Conservation (phyloP, 37 sponge, comb jelly and placozoan genomes). For the Theonella swinhoei region DNA sequence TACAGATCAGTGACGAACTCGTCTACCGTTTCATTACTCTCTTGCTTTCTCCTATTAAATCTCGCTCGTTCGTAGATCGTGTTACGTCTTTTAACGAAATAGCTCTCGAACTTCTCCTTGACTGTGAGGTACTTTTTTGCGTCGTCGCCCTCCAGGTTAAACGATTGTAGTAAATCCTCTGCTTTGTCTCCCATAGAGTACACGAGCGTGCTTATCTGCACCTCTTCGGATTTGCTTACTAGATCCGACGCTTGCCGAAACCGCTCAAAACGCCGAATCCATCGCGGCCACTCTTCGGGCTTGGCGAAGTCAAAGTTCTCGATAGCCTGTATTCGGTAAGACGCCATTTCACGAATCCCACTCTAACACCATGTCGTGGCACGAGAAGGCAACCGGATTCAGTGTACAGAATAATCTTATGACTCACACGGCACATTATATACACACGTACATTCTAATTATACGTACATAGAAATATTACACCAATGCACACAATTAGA, state of each 20-base stretch:
- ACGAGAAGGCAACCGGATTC: no score
- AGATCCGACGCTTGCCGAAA: slow-evolving; percentile 38
- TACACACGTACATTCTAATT: no score
- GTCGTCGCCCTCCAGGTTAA: slow-evolving; percentile 15
- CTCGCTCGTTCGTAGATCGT: slow-evolving; percentile 38
- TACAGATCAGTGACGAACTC: slow-evolving; percentile 46
- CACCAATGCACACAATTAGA: no score
- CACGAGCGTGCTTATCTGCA: slow-evolving; percentile 36
- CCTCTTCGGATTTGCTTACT: slow-evolving; percentile 2
- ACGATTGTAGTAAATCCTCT: slow-evolving; percentile 38
- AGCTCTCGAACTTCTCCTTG: slow-evolving; percentile 14
- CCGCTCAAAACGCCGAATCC: slow-evolving; percentile 49
- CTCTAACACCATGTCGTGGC: no score
- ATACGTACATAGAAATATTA: no score
- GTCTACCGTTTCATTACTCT: slow-evolving; percentile 37
- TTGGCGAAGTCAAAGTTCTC: slow-evolving; percentile 23
- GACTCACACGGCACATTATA: no score
- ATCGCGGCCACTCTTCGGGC: slow-evolving; percentile 48
- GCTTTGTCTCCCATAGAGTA: slow-evolving; percentile 49
- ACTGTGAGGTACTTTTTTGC: slow-evolving; percentile 28
- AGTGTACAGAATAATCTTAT: no score
- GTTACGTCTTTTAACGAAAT: slow-evolving; percentile 32
- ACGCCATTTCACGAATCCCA: no score
- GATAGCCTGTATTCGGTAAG: slow-evolving; percentile 9
- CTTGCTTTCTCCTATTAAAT: slow-evolving; percentile 44